Evolutionary conservation across 2,888 invertebrate genomes (phyloP), one percentile per base, ranked within the genome.

Genomic region (Ariolimax columbianus): DNA sequence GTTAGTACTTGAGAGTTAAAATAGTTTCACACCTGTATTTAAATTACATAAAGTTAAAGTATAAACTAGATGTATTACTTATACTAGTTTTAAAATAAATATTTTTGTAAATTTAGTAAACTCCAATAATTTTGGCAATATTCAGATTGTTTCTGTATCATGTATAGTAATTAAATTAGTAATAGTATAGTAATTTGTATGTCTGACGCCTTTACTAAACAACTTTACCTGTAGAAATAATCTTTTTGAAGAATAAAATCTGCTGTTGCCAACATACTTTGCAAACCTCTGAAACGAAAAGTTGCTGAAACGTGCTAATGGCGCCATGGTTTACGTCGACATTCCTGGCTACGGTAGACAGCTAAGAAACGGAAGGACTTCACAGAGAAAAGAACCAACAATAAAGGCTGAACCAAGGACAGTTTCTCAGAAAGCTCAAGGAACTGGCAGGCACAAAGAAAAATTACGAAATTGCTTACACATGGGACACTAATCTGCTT

Each of bases 181-280:
- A n/a, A 9, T 63, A n/a, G 3, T 55, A 55, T 55, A 55, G 2
- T 55, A 47, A 47, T 47, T 11, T 11, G 47, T 47, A 47, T 14
- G 7, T 47, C 47, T 47, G 47, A 47, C 14, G 14, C 14, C 47
- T 47, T 47, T 47, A 47, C 47, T 47, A 47, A 47, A 55, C 55
- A 55, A 17, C 19, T 3, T 51, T 75, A 75, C 51, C 75, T 75
- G 75, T 6, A n/a, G n/a, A n/a, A n/a, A n/a, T n/a, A 75, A 14
- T 75, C 51, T 75, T 33, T 75, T 75, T 0, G 51, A 75, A 19
- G 75, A 75, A 75, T 75, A 75, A 0, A 30, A 75, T 51, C n/a
- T 43, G 11, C n/a, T 73, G 70, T 26, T 70, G 73, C 43, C 3
- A 38, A 9, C 36, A 36, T 4, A 33, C 40, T 72, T 75, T 33